Base-by-base conservation (phyloP, 2,888 invertebrate species). In the Lochmaea capreae region DNA sequence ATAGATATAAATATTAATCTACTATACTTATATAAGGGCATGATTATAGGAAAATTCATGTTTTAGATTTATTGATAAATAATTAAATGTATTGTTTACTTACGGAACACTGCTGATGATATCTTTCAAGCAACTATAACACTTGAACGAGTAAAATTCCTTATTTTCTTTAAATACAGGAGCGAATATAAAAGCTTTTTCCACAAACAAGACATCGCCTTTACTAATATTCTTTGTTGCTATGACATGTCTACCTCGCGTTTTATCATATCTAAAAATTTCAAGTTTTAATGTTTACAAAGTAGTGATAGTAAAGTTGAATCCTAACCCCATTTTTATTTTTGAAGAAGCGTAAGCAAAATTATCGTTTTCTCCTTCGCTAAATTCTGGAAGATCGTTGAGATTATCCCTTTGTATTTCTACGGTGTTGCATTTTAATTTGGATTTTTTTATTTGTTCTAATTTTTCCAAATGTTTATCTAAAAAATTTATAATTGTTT, bases 111-210 rank as follows among this genome's bases (percentile, higher is more conserved):
- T 90, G 79, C 91, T 90, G 70, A 90, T 85, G 66, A 91, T 87
- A 2, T 85, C 83, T 39, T 87, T 85, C 79, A 93, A 93, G 86
- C 97, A 97, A 80, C 92, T 89, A 80, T 94, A 93, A 84, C 97
- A 97, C 72, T 84, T 85, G 58, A 90, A 86, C 16, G 83, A 80
- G 84, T 90, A 86, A 79, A 88, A 86, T 42, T 86, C 84, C 76
- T 88, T 87, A 80, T 88, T 84, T 73, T 90, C 90, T 11, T 90
- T 88, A 12, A 90, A 89, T 84, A 93, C 84, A 76, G 91, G 89
- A 2, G 96, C 94, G 86, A 94, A 94, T 1, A 94, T 91, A 85
- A 93, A 94, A 0, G 97, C 94, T 80, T 92, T 91, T 85, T 97
- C 97, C 0, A 92, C 89, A 84, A 96, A 94, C 54, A 98, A 86